Percentiles rank a stretch among this genome's conserved stretches.
Conservation (phyloP, 2,888 invertebrate genomes). For the Latheticus oryzae region DNA sequence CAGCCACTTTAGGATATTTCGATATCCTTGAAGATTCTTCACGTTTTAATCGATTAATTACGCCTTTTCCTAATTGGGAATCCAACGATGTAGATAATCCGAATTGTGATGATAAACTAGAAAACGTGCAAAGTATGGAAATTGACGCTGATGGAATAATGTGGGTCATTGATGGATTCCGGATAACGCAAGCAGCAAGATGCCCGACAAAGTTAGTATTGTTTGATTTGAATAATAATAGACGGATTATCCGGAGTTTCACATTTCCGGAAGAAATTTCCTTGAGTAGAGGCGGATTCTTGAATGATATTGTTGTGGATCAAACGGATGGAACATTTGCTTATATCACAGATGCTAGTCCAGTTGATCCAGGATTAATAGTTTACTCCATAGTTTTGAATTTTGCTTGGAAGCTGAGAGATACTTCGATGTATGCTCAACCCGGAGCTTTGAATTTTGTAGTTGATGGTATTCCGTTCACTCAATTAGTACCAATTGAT, state of each 20-base stretch:
- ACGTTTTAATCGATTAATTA: constrained; percentile 69
- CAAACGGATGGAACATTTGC: constrained; percentile 70
- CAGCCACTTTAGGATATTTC: constrained; percentile 73
- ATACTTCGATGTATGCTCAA: constrained; percentile 74
- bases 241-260: constrained; percentile 69
- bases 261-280: constrained; percentile 72
- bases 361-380: constrained; percentile 76
- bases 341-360: constrained; percentile 78
- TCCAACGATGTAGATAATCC: constrained; percentile 70
- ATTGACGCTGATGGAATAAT: constrained; percentile 77
- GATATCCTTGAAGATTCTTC: constrained; percentile 48
- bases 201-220: constrained; percentile 77
- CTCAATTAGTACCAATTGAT: constrained; percentile 72
- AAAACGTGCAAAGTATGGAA: constrained; percentile 80
- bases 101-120: constrained; percentile 70
- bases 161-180: constrained; percentile 74
- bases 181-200: constrained; percentile 63
- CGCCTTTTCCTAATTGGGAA: constrained; percentile 78
- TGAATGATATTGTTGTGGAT: constrained; percentile 76
- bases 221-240: constrained; percentile 72
- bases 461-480: constrained; percentile 68
- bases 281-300: constrained; percentile 69
- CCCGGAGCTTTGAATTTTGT: constrained; percentile 71
- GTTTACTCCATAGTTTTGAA: constrained; percentile 74
- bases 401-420: constrained; percentile 78